These are phyloP conservation scores for Stegodyphus mimosarum DNA, from an alignment of 1,140 invertebrate genomes.

Conservation along the genomic window DNA sequence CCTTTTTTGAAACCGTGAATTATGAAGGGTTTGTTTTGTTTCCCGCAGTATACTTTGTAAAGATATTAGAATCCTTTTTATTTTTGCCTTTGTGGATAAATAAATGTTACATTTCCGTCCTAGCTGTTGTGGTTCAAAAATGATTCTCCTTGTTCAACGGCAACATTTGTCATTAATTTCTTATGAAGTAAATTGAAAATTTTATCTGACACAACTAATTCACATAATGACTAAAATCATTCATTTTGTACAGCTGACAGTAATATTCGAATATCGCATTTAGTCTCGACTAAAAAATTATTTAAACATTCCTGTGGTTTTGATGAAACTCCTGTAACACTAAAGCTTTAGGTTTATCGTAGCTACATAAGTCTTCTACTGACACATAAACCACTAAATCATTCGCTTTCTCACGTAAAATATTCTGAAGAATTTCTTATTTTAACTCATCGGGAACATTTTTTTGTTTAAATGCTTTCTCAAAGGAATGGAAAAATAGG, in stretches of 20 bases:
- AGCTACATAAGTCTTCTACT: background rate
- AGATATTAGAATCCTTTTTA: background rate
- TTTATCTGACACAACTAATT: background rate
- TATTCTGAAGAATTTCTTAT: background rate
- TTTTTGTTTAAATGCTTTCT: conserved; percentile 1
- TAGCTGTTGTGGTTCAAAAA: background rate
- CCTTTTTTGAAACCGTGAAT: too few species aligned
- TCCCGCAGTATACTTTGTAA: background rate
- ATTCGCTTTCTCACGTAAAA: background rate
- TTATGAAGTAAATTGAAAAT: background rate
- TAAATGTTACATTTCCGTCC: too few species aligned
- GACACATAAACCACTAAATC: background rate
- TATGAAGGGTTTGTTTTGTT: background rate
- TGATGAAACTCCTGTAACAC: background rate
- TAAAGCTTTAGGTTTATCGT: background rate
- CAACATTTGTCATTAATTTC: background rate
- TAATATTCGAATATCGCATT: background rate
- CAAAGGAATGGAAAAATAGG: conserved; percentile 4
- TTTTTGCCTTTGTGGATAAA: background rate
- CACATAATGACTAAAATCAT: conserved; percentile 7
- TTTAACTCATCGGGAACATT: background rate
- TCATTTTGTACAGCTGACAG: background rate
- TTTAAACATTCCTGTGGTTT: background rate
- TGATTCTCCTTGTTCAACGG: background rate
- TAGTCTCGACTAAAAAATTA: background rate